Percentiles rank a stretch among this genome's conserved stretches.
Evolutionary conservation across 2,888 invertebrate species (phyloP).

Genomic region (Chirona hameri): DNA sequence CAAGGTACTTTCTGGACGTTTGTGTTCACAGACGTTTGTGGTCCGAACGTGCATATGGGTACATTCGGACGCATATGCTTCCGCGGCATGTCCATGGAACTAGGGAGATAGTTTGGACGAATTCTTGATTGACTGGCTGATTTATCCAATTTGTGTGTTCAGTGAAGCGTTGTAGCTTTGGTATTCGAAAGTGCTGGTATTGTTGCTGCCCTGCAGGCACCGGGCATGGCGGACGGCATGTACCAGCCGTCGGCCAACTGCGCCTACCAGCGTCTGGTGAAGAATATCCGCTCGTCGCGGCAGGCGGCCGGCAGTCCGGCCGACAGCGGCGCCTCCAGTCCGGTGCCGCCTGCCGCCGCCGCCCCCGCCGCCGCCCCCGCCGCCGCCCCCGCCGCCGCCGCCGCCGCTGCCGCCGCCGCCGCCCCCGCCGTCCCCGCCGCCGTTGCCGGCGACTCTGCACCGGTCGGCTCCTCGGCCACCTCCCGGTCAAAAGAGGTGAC

Average conservation of each 20-base stretch:
- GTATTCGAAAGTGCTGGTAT: too few species aligned
- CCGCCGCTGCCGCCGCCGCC: not conserved
- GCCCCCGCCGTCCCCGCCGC: not conserved
- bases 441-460: conserved; percentile 26
- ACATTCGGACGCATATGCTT: too few species aligned
- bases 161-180: too few species aligned
- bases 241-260: conserved; percentile 60
- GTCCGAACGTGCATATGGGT: too few species aligned
- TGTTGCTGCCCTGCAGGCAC: not conserved
- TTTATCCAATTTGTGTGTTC: too few species aligned
- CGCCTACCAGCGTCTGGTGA: conserved; percentile 81
- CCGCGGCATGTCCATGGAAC: too few species aligned
- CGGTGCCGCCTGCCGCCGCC: conserved; percentile 27
- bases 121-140: too few species aligned
- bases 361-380: conserved; percentile 28
- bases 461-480: not conserved
- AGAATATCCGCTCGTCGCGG: conserved; percentile 67
- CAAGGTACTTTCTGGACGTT: too few species aligned
- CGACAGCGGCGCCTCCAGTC: conserved; percentile 32
- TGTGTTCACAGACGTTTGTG: too few species aligned
- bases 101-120: too few species aligned
- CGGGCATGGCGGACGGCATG: conserved; percentile 13
- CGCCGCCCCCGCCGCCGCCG: not conserved
- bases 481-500: not conserved
- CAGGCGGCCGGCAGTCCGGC: conserved; percentile 34